Evolutionary conservation across 2,888 invertebrate species (phyloP), one percentile per base, ranked within the genome.

Genomic region (Icerya purchasi): DNA sequence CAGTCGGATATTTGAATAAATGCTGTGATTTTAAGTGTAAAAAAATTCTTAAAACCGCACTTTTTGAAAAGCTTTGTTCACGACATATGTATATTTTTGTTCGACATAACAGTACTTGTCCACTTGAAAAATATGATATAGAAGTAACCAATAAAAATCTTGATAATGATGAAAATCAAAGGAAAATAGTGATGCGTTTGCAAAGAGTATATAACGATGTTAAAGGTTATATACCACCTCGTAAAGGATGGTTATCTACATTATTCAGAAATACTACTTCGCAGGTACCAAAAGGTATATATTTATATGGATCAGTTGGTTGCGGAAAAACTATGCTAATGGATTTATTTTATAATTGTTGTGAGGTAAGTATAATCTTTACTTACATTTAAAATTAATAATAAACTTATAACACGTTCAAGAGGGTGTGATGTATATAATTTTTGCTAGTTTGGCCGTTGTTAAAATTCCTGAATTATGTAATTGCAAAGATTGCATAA

Each of bases 281-380:
- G 53, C 71, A 75, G 63, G 75, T 76, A 50, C 86, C 86, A 1
- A 81, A 81, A 71, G 93, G 93, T 3, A 73, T 93, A 14, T 93
- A 94, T 69, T 80, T 93, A 61, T 82, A 85, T 73, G 93, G 93
- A 60, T 84, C 90, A 68, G 90, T 91, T 63, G 90, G 92, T 54
- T 89, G 91, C 66, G 98, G 98, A 53, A 98, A 98, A 77, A 98
- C 98, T 3, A 97, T 97, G 84, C 74, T 98, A 61, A 98, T 98
- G 98, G 97, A 98, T 74, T 74, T 98, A 68, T 97, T 98, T 74
- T 91, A 85, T 75, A 82, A 90, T 66, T 80, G 82, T 68, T 82
- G 83, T 70, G 72, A 76, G 66, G 77, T 80, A 69, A 59, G 50
- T 56, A 8, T n/a, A n/a, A n/a, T n/a, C n/a, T n/a, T n/a, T n/a